Percentiles rank a stretch among this genome's conserved stretches.
phyloP scores from a whole-genome alignment of 1,140 invertebrate genomes.

The Dendrolimus kikuchii region DNA sequence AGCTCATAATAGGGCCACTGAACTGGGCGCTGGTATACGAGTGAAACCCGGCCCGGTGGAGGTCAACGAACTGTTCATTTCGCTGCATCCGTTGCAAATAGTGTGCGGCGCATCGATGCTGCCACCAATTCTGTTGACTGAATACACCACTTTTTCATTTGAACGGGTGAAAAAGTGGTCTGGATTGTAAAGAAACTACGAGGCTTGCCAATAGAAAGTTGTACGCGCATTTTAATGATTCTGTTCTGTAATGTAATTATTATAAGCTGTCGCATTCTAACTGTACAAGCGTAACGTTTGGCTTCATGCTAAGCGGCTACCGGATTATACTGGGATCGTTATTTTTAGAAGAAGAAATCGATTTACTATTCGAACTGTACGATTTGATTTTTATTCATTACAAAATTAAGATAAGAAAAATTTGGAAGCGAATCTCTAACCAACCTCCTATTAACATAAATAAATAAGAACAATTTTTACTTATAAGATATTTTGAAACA shows the following conservation, averaged over 20 bases:
- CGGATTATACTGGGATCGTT: too few species aligned
- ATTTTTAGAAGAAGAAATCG: too few species aligned
- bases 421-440: too few species aligned
- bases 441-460: too few species aligned
- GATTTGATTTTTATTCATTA: too few species aligned
- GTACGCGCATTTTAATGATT: slow-evolving; percentile 15
- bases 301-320: background rate
- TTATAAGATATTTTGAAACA: too few species aligned
- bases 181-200: slow-evolving; percentile 41
- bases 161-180: slow-evolving; percentile 45
- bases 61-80: slow-evolving; percentile 68
- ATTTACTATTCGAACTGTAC: too few species aligned
- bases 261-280: background rate
- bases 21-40: slow-evolving; percentile 60
- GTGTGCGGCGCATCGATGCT: slow-evolving; percentile 55
- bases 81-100: slow-evolving; percentile 71
- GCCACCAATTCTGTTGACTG: slow-evolving; percentile 56
- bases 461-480: too few species aligned
- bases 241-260: slow-evolving; percentile 6
- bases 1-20: slow-evolving; percentile 58
- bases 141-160: slow-evolving; percentile 48
- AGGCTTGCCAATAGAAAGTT: slow-evolving; percentile 54
- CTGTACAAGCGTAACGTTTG: background rate
- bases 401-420: too few species aligned
- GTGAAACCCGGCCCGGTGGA: slow-evolving; percentile 61